Conservation (phyloP, 1,140 invertebrate genomes). For the Dinoponera quadriceps region DNA sequence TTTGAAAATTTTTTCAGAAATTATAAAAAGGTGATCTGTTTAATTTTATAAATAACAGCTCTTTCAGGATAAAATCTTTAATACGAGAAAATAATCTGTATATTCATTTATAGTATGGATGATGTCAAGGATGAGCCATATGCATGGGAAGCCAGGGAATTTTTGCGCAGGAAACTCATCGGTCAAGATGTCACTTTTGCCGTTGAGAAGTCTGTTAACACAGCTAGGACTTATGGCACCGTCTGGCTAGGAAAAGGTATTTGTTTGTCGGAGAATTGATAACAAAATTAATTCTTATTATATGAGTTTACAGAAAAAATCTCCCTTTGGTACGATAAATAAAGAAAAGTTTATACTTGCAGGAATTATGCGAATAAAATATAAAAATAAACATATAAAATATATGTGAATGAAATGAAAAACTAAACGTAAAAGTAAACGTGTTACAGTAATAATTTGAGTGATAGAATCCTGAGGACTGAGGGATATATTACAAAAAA, state of each 20-base stretch:
- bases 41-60: neutral
- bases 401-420: too few species aligned
- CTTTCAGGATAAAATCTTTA: neutral
- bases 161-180: slow-evolving; percentile 95
- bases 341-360: too few species aligned
- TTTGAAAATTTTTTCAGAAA: neutral
- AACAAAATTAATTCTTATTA: slow-evolving; percentile 6
- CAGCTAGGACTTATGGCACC: slow-evolving; percentile 94
- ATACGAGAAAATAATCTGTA: neutral
- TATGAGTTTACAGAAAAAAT: too few species aligned
- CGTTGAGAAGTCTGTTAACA: slow-evolving; percentile 90
- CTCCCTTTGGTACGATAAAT: too few species aligned
- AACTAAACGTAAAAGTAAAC: too few species aligned
- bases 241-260: slow-evolving; percentile 94
- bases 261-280: neutral
- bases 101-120: slow-evolving; percentile 77
- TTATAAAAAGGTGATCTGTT: neutral
- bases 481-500: too few species aligned
- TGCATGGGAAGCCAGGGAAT: slow-evolving; percentile 98
- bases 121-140: slow-evolving; percentile 96
- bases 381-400: too few species aligned
- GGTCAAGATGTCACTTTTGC: slow-evolving; percentile 95
- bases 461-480: too few species aligned
- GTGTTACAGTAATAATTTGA: too few species aligned
- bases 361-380: too few species aligned